These are phyloP conservation scores for Trachelus tabidus DNA, from an alignment of 2,888 invertebrate genomes.

Conservation along the genomic window DNA sequence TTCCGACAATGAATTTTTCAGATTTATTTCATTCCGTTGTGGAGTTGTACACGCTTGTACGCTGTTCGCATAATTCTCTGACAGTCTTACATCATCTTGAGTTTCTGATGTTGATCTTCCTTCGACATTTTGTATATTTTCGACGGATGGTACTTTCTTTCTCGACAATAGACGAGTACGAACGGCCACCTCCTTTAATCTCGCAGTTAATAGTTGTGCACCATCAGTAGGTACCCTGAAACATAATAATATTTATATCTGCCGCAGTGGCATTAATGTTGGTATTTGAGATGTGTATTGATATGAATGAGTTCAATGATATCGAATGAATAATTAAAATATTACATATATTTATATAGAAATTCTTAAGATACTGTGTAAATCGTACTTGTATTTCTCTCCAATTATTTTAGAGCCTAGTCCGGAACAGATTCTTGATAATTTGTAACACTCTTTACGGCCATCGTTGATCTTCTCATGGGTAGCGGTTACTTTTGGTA, in stretches of 20 bases:
- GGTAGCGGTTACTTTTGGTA: slow-evolving; percentile 47
- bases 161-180: slow-evolving; percentile 53
- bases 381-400: slow-evolving; percentile 56
- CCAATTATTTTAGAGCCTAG: slow-evolving; percentile 54
- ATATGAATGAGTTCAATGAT: background rate
- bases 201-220: slow-evolving; percentile 52
- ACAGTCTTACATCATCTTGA: background rate
- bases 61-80: background rate
- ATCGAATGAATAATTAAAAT: background rate
- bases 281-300: background rate
- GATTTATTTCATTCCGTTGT: background rate
- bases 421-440: slow-evolving; percentile 54
- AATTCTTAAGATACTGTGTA: background rate
- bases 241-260: slow-evolving; percentile 19
- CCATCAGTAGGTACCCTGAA: slow-evolving; percentile 58
- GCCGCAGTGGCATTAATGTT: background rate
- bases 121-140: background rate
- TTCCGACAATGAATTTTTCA: background rate
- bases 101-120: background rate
- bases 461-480: slow-evolving; percentile 53
- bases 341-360: background rate
- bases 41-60: background rate
- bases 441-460: slow-evolving; percentile 54
- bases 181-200: slow-evolving; percentile 55
- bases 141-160: slow-evolving; percentile 37